Percentiles rank a stretch among this genome's conserved stretches.
phyloP scores from a whole-genome alignment of 2,888 invertebrate genomes.

The Seira ritae region DNA sequence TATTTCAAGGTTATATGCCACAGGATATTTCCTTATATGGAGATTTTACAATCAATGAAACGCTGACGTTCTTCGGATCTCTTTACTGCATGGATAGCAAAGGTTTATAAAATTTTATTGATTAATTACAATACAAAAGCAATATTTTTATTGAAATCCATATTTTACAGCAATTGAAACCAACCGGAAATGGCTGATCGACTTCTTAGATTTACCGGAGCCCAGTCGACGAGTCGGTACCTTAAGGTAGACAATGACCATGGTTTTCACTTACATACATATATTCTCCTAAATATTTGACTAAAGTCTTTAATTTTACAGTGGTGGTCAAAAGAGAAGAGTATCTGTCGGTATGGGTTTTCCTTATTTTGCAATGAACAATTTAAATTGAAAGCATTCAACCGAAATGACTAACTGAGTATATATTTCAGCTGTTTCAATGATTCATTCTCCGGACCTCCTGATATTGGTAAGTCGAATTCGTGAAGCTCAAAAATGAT shows the following conservation, averaged over 20 bases:
- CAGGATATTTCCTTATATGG: slow-evolving; percentile 65
- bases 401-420: not conserved
- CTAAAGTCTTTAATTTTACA: slow-evolving; percentile 65
- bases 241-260: slow-evolving; percentile 32
- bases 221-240: slow-evolving; percentile 45
- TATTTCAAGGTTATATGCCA: slow-evolving; percentile 2
- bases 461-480: slow-evolving; percentile 80
- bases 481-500: slow-evolving; percentile 75
- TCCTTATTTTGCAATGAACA: slow-evolving; percentile 71
- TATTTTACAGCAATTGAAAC: slow-evolving; percentile 42
- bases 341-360: slow-evolving; percentile 75
- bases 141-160: too few relatives aligned
- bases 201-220: slow-evolving; percentile 59
- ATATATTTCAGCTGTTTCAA: slow-evolving; percentile 65
- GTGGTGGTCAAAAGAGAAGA: slow-evolving; percentile 76
- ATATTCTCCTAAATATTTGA: not conserved
- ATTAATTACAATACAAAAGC: too few relatives aligned
- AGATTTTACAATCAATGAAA: slow-evolving; percentile 65
- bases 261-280: not conserved
- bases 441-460: slow-evolving; percentile 76
- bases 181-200: slow-evolving; percentile 41
- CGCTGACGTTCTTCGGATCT: slow-evolving; percentile 37
- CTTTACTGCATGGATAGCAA: too few relatives aligned
- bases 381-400: not conserved
- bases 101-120: too few relatives aligned